Evolutionary conservation across 2,888 invertebrate species (phyloP).

Genomic region (Smittia sp.): DNA sequence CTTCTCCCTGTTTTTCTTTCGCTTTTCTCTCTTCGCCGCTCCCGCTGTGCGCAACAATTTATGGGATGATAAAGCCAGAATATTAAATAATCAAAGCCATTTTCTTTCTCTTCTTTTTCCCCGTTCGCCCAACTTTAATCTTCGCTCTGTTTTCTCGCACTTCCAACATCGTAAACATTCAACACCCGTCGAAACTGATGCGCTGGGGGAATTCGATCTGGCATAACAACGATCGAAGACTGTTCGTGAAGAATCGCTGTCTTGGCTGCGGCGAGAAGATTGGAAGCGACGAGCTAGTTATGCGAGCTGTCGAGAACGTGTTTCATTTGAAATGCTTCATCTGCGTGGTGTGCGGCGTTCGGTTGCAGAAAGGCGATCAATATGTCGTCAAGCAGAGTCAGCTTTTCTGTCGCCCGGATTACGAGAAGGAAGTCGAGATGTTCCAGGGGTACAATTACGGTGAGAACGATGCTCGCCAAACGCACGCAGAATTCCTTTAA

Average conservation of each 20-base stretch:
- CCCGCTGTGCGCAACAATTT: slow-evolving; percentile 41
- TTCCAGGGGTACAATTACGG: slow-evolving; percentile 61
- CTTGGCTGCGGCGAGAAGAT: slow-evolving; percentile 70
- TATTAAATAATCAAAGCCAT: slow-evolving; percentile 42
- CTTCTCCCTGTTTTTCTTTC: not conserved
- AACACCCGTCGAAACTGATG: slow-evolving; percentile 13
- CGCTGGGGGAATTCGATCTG: not conserved
- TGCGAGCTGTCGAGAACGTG: slow-evolving; percentile 70
- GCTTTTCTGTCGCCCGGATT: slow-evolving; percentile 75
- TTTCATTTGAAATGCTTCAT: slow-evolving; percentile 78
- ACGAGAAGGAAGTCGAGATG: slow-evolving; percentile 75
- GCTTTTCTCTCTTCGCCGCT: slow-evolving; percentile 7
- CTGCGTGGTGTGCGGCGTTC: slow-evolving; percentile 72
- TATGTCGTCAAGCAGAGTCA: slow-evolving; percentile 76
- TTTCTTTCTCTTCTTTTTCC: slow-evolving; percentile 25
- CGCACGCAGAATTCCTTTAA: slow-evolving; percentile 22
- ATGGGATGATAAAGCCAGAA: slow-evolving; percentile 41
- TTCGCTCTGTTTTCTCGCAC: not conserved
- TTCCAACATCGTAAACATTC: slow-evolving; percentile 21
- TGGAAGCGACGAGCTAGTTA: slow-evolving; percentile 73
- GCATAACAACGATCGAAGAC: slow-evolving; percentile 54
- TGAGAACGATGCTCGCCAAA: slow-evolving; percentile 44
- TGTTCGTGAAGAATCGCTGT: slow-evolving; percentile 69
- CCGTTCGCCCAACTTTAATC: slow-evolving; percentile 32
- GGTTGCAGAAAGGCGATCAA: slow-evolving; percentile 76